Conservation (phyloP, 1,140 invertebrate species). For the Caerostris extrusa region DNA sequence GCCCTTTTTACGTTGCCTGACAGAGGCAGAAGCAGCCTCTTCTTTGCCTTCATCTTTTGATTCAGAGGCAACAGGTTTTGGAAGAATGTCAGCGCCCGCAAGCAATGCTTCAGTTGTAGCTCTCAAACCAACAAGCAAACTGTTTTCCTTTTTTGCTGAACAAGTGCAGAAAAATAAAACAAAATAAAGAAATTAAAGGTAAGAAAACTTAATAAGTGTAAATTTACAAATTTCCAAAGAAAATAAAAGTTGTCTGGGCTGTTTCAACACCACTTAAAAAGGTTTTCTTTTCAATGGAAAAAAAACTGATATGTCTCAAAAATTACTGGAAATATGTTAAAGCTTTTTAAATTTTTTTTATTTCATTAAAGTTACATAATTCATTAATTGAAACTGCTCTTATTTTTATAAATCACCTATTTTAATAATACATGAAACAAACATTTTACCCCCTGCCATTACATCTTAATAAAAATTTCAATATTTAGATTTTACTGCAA, state of each 20-base stretch:
- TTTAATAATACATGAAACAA: background rate
- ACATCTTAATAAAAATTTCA: too few species aligned
- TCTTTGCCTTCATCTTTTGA: conserved; percentile 81
- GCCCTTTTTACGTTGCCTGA: conserved; percentile 76
- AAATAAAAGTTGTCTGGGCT: background rate
- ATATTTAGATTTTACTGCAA: too few species aligned
- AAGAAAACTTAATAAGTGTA: background rate
- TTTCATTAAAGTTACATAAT: background rate
- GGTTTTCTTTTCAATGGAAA: too few species aligned
- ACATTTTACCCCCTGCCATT: background rate
- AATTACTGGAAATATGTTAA: too few species aligned
- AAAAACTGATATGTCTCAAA: too few species aligned
- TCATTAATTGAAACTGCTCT: background rate
- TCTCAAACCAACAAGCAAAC: conserved; percentile 92
- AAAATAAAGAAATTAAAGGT: background rate
- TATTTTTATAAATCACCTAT: background rate
- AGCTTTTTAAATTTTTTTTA: too few species aligned
- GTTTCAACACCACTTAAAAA: background rate
- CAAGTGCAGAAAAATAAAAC: background rate
- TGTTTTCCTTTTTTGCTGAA: conserved; percentile 91
- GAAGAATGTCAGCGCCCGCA: conserved; percentile 81
- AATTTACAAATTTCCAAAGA: background rate
- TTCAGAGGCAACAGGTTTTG: conserved; percentile 79
- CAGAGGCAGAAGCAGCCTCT: conserved; percentile 78
- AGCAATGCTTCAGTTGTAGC: conserved; percentile 90